Evolutionary conservation across 2,113 vertebrate species (phyloP).

Genomic region (Calidris pugnax): DNA sequence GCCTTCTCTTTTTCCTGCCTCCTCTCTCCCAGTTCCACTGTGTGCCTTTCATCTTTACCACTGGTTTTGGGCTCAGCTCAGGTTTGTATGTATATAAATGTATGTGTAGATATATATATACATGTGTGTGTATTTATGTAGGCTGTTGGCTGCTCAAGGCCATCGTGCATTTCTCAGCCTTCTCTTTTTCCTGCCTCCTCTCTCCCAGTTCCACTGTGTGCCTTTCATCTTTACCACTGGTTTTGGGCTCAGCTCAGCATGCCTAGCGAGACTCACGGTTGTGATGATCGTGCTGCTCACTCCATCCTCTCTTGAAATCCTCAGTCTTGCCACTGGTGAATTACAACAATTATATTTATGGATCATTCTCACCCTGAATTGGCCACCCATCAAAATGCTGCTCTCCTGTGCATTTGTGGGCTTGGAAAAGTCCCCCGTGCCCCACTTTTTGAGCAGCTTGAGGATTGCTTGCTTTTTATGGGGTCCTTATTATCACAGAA

Average conservation of each 20-base stretch:
- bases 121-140: neutral
- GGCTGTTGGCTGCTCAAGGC: neutral
- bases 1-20: neutral
- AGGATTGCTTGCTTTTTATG: neutral
- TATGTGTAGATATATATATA: neutral
- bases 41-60: neutral
- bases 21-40: neutral
- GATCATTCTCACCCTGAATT: rapidly evolving
- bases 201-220: neutral
- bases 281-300: rapidly evolving
- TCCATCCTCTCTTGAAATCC: neutral
- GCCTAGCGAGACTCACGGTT: neutral
- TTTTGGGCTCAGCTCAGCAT: neutral
- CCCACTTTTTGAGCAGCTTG: neutral
- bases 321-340: neutral
- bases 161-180: rapidly evolving
- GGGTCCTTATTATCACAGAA: neutral
- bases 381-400: neutral
- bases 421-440: neutral
- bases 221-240: neutral
- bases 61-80: neutral
- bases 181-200: neutral
- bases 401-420: neutral
- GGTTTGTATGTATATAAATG: neutral
- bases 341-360: neutral